These are phyloP conservation scores for Prosapia bicincta DNA, from an alignment of 2,888 invertebrate genomes.

Conservation along the genomic window DNA sequence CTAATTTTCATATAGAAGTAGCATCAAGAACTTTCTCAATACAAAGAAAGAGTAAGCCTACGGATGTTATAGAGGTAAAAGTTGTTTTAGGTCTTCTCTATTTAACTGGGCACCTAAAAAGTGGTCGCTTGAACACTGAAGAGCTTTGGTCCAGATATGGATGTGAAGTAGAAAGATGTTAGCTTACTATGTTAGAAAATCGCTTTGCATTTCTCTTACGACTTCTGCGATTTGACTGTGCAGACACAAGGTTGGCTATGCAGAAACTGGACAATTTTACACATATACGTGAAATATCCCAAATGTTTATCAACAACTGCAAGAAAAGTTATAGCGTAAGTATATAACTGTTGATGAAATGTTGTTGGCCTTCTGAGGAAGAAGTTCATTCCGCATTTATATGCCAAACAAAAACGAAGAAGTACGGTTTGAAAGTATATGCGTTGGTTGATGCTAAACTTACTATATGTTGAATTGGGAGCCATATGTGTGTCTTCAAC, in stretches of 20 bases:
- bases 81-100: background rate
- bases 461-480: constrained; percentile 20
- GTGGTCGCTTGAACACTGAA: too few species aligned
- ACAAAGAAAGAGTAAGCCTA: background rate
- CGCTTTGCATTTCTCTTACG: background rate
- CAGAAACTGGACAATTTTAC: too few species aligned
- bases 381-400: background rate
- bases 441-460: constrained; percentile 20
- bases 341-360: background rate
- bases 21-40: too few species aligned
- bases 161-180: too few species aligned
- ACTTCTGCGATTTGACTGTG: background rate
- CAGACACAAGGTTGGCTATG: too few species aligned
- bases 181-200: background rate
- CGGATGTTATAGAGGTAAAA: too few species aligned
- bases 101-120: background rate
- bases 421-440: constrained; percentile 30
- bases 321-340: background rate
- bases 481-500: constrained; percentile 23
- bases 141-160: too few species aligned
- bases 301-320: too few species aligned
- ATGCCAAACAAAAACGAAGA: constrained; percentile 22
- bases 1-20: background rate
- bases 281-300: too few species aligned
- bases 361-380: background rate